A percentile compares a stretch with the other conserved stretches of the same genome.
These are phyloP conservation scores for Lepidurus couesii DNA, from an alignment of 1,140 invertebrate species.

Conservation along the genomic window DNA sequence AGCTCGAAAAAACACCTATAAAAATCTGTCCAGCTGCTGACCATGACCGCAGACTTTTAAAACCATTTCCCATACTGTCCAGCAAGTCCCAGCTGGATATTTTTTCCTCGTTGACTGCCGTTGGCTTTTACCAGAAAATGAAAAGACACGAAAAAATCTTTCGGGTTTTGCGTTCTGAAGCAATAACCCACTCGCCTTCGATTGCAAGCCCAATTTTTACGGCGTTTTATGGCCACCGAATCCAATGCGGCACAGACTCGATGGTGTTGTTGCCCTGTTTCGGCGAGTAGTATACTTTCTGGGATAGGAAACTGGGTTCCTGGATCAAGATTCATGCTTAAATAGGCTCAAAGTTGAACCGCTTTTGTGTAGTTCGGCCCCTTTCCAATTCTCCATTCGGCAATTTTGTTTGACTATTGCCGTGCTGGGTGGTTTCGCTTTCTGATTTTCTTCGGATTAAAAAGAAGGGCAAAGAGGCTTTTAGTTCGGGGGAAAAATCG, in stretches of 20 bases:
- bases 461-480: no score
- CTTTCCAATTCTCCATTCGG: no score
- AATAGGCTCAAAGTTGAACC: neutral
- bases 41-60: constrained; percentile 2
- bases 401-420: no score
- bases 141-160: neutral
- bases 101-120: neutral
- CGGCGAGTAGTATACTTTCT: neutral
- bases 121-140: neutral
- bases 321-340: neutral
- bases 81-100: neutral
- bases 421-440: no score
- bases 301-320: neutral
- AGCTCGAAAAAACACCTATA: neutral
- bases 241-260: neutral
- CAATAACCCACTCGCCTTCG: constrained; percentile 8
- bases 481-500: no score
- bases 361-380: neutral
- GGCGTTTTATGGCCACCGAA: constrained; percentile 5
- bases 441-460: no score
- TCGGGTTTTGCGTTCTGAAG: neutral
- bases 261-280: neutral
- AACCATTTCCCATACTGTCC: neutral
- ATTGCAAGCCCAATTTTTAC: neutral
- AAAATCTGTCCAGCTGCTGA: neutral